A percentile compares a stretch with the other conserved stretches of the same genome.
Evolutionary conservation across 2,113 vertebrate species (phyloP).

Genomic region (Macrotis lagotis): DNA sequence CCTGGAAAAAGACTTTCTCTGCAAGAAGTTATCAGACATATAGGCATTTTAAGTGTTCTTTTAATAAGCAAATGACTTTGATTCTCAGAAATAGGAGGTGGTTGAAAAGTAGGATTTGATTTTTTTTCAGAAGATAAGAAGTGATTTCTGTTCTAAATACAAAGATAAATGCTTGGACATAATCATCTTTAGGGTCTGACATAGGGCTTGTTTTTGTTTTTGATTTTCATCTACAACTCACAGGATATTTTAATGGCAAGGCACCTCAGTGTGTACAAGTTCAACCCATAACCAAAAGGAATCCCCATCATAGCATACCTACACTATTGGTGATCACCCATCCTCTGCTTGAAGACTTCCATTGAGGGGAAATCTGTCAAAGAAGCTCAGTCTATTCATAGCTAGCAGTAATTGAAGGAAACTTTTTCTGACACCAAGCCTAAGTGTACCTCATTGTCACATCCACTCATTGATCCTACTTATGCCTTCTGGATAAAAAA

Average conservation of each 20-base stretch:
- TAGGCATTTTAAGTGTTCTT: constrained; percentile 34
- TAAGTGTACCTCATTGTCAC: background rate
- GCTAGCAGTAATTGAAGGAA: background rate
- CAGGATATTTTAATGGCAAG: background rate
- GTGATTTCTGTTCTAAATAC: constrained; percentile 34
- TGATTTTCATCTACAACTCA: background rate
- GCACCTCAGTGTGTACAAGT: background rate
- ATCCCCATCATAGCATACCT: background rate
- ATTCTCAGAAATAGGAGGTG: background rate
- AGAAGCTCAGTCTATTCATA: background rate
- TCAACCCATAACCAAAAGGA: background rate
- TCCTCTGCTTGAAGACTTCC: background rate
- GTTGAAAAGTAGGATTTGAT: constrained; percentile 42
- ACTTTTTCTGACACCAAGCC: background rate
- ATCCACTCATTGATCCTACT: background rate
- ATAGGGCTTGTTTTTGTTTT: too few relatives aligned
- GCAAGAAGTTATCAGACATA: constrained; percentile 47
- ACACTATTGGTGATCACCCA: background rate
- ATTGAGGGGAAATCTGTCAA: background rate
- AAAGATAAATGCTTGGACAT: constrained; percentile 27
- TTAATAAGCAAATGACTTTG: constrained; percentile 43
- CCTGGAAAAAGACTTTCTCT: constrained; percentile 4
- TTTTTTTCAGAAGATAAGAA: background rate
- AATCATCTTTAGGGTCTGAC: constrained; percentile 37
- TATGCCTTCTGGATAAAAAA: background rate